Base-by-base conservation (phyloP, 2,113 vertebrate genomes). In the Sapayoa aenigma region DNA sequence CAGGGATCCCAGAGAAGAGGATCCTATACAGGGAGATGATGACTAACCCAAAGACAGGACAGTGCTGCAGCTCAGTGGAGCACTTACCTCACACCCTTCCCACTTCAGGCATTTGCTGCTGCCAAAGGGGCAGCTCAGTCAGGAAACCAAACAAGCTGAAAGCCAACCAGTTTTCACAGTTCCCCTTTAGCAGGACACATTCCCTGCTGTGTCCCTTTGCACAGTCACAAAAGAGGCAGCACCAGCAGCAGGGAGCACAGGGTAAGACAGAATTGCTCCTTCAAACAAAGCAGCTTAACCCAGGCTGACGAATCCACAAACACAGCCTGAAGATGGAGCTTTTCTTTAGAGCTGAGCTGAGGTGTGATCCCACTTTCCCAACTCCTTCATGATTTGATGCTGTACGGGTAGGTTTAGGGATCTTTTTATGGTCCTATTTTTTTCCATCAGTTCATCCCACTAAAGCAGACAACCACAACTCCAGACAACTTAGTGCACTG, bases 351-450 rank as follows among this genome's bases (percentile, higher is more conserved):
- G 65, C 35, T 15, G 27, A 93, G 55, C 22, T 72, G 58, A 76
- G 58, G 63, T 56, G 20, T 49, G 55, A 84, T 9, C 11, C 14
- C 33, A 14, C 69, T 46, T 68, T 37, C 44, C 20, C 42, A 73
- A 13, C n/a, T 71, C 33, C 50, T 25, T 50, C 56, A 42, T 9
- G 6, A 66, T 23, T 66, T 41, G 11, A 35, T 55, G 9, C 33
- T 24, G 9, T 5, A 87, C 27, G 6, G 15, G 13, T 31, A 52
- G 11, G 30, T 46, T 60, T 52, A 75, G 13, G 6, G n/a, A 1
- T 0, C 5, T 33, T 82, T 39, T 28, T 28, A n/a, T 47, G 10
- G 31, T 50, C 50, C 56, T 52, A 9, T 0, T 18, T 66, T 67
- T 89, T 56, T 28, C 9, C 12, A 71, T 49, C 33, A 52, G 19